Evolutionary conservation across 2,113 vertebrate species (phyloP).

Genomic region (Brachirus orientalis): DNA sequence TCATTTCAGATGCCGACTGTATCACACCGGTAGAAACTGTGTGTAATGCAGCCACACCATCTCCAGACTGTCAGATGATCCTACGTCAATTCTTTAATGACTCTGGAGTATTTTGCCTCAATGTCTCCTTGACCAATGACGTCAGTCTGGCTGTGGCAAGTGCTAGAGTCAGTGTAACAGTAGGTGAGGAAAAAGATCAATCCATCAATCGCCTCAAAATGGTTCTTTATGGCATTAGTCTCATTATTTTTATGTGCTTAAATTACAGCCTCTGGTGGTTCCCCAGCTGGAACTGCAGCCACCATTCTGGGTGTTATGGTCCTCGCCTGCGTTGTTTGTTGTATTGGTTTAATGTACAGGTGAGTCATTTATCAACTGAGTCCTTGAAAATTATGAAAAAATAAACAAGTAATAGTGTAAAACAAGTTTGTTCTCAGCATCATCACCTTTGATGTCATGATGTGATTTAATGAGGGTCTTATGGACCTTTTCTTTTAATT

Average conservation of each 20-base stretch:
- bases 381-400: too few relatives aligned
- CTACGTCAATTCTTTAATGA: conserved; percentile 89
- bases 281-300: conserved; percentile 72
- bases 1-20: conserved; percentile 89
- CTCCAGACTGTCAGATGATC: conserved; percentile 88
- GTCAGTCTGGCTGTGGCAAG: conserved; percentile 89
- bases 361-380: conserved; percentile 59
- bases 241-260: conserved; percentile 19
- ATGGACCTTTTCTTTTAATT: too few relatives aligned
- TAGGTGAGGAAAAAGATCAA: conserved; percentile 67
- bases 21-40: conserved; percentile 80
- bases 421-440: too few relatives aligned
- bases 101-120: conserved; percentile 91
- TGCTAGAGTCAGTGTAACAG: conserved; percentile 85
- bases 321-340: conserved; percentile 78
- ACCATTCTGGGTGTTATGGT: conserved; percentile 82
- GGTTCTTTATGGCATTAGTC: background rate
- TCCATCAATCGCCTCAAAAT: background rate
- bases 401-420: too few relatives aligned
- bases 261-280: conserved; percentile 70
- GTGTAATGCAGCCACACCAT: conserved; percentile 84
- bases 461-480: too few relatives aligned
- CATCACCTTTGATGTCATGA: too few relatives aligned
- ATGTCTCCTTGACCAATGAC: conserved; percentile 90
- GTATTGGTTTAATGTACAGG: conserved; percentile 86